Conservation (phyloP, 2,113 vertebrate genomes). For the Percina caprodes region DNA sequence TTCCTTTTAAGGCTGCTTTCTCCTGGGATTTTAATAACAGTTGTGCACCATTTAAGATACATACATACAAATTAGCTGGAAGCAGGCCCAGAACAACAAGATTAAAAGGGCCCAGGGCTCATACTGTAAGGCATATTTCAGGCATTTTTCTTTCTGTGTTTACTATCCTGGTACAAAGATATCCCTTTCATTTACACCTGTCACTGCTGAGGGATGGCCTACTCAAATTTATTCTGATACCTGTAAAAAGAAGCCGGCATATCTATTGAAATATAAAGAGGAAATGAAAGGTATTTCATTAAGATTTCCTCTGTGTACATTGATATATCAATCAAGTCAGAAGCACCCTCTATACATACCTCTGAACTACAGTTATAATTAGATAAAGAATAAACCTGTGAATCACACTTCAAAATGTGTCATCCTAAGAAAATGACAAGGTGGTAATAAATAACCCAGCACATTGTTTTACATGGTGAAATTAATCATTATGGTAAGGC, state of each 20-base stretch:
- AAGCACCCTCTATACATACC: conserved; percentile 43
- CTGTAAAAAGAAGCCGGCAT: conserved; percentile 45
- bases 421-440: conserved; percentile 52
- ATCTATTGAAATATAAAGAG: conserved; percentile 57
- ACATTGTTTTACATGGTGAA: conserved; percentile 33
- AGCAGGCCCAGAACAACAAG: conserved; percentile 77
- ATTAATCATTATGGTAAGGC: conserved; percentile 6
- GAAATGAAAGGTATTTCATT: conserved; percentile 67
- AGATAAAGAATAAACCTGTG: conserved; percentile 59
- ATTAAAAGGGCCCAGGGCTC: conserved; percentile 73
- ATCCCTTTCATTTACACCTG: conserved; percentile 71
- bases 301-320: conserved; percentile 42
- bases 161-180: conserved; percentile 61
- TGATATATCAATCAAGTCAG: conserved; percentile 63
- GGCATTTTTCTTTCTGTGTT: conserved; percentile 65
- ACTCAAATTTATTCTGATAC: conserved; percentile 66
- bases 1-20: conserved; percentile 73
- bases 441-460: conserved; percentile 57
- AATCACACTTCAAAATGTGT: conserved; percentile 59
- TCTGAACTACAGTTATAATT: conserved; percentile 62
- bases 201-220: conserved; percentile 69
- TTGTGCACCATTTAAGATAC: conserved; percentile 83
- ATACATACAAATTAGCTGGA: conserved; percentile 84
- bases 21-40: conserved; percentile 81
- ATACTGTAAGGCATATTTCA: conserved; percentile 69